phyloP scores from a whole-genome alignment of 2,888 invertebrate genomes.

The Trichopoda pennipes region DNA sequence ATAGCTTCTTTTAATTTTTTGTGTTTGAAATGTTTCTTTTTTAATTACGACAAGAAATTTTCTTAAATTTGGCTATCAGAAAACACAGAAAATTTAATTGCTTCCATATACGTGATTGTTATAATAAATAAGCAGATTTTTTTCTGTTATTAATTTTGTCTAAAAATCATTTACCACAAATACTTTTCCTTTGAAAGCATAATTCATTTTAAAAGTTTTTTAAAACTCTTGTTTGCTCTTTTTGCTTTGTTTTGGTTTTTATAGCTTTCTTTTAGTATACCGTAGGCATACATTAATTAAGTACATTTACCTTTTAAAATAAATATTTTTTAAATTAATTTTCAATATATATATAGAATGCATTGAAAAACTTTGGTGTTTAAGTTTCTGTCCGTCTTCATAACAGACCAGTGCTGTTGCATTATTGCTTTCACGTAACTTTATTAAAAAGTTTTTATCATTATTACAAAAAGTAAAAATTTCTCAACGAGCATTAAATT shows the following conservation, averaged over 20 bases:
- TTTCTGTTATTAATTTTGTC: too few relatives aligned
- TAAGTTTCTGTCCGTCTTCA: neutral
- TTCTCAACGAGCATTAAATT: slow-evolving; percentile 26
- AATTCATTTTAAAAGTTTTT: too few relatives aligned
- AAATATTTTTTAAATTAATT: neutral
- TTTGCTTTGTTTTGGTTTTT: too few relatives aligned
- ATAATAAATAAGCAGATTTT: too few relatives aligned
- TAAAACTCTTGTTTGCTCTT: too few relatives aligned
- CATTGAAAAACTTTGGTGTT: slow-evolving; percentile 17
- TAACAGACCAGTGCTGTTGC: slow-evolving; percentile 26
- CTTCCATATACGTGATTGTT: neutral
- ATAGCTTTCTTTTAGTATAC: too few relatives aligned
- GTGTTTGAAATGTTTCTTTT: neutral
- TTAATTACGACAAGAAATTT: slow-evolving; percentile 11
- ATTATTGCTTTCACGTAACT: slow-evolving; percentile 17
- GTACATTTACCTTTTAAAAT: too few relatives aligned
- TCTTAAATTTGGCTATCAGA: neutral
- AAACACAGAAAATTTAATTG: neutral
- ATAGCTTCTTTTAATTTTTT: slow-evolving; percentile 3
- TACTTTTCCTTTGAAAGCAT: too few relatives aligned
- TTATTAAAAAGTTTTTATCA: slow-evolving; percentile 24
- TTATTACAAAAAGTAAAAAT: neutral
- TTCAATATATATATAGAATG: slow-evolving; percentile 18
- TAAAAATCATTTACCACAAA: too few relatives aligned
- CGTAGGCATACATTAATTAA: too few relatives aligned